Base-by-base conservation (phyloP, 2,797 vertebrate species). In the Scleropages formosus region DNA sequence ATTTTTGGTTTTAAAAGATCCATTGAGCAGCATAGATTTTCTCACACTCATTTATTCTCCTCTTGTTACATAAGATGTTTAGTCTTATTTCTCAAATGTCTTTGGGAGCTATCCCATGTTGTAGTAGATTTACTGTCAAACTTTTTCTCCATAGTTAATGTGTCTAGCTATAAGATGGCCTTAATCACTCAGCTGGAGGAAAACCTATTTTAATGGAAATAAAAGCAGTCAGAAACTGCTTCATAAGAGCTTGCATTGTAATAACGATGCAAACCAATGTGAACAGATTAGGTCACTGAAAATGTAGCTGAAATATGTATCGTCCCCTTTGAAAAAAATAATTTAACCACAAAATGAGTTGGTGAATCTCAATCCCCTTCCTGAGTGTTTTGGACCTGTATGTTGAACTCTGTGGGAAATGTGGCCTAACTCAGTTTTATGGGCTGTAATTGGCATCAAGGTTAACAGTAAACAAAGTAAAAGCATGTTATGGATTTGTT, bases 41-140 rank as follows among this genome's bases (percentile, higher is more conserved):
- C 85, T 85, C 82, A 85, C 77, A 78, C 76, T 74, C 82, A 84
- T 87, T 86, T 85, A 81, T 68, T 22, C 0, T 47, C 66, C 66
- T 68, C 68, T 49, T 39, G 31, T 62, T 0, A 61, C 84, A 77
- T 4, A 59, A 64, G 72, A 78, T 63, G 59, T 82, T 86, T 77
- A 87, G 85, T 74, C 82, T n/a, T 77, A 79, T 80, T 39, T 39
- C 31, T 80, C 79, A 82, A 6, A 39, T 82, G 80, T 80, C 80
- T 82, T 81, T 76, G 77, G 64, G 46, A 51, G 24, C 64, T 1
- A 10, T n/a, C 44, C 46, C n/a, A 18, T 9, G 53, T 56, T 18
- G 11, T 9, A 56, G 1, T 7, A 4, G 44, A 44, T 20, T 26
- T 51, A 20, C 22, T 24, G 68, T 18, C 44, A 26, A 13, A 44